Evolutionary conservation across 1,140 invertebrate genomes (phyloP), one percentile per base, ranked within the genome.

Genomic region (Diabrotica virgifera): DNA sequence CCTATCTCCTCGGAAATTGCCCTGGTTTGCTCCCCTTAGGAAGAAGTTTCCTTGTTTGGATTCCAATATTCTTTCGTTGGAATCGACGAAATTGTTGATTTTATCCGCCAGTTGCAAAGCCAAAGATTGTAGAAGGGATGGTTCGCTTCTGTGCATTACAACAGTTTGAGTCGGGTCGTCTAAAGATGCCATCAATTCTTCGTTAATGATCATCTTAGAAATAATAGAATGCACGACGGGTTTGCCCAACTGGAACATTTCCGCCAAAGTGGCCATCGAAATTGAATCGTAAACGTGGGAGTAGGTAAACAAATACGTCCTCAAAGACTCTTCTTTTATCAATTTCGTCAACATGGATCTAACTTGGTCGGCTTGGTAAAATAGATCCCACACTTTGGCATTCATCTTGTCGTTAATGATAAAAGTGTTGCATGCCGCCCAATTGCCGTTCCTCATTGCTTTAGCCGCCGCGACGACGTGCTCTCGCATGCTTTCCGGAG

Each of bases 331-430:
- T 80, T 99, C 97, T 76, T 98, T 95, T 53, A 99, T 97, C 69
- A 99, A 90, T 57, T 89, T 85, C 0, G 89, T 89, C 0, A 99
- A 85, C 96, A 99, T 97, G 3, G 89, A 87, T 36, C 96, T 89
- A 0, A 99, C 97, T 74, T 90, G 88, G 73, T 97, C 95, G 5
- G 93, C 89, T 79, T 98, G 92, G 73, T 94, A 93, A 82, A 99
- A 99, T 51, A 99, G 81, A 82, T 98, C 94, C 97, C 97, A 99
- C 80, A 92, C 94, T 86, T 99, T 99, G 9, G 92, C 90, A 80
- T 99, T 99, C 97, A 99, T 99, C 79, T 99, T 99, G 57, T 99
- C 96, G 80, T 99, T 99, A 65, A 99, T 96, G 70, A 99, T 95
- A 74, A 90, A 98, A 75, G 94, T 93, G 70, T 93, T 91, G 72